Percentiles rank a stretch among this genome's conserved stretches.
Evolutionary conservation across 2,888 invertebrate genomes (phyloP).

Genomic region (Ceriagrion tenellum): DNA sequence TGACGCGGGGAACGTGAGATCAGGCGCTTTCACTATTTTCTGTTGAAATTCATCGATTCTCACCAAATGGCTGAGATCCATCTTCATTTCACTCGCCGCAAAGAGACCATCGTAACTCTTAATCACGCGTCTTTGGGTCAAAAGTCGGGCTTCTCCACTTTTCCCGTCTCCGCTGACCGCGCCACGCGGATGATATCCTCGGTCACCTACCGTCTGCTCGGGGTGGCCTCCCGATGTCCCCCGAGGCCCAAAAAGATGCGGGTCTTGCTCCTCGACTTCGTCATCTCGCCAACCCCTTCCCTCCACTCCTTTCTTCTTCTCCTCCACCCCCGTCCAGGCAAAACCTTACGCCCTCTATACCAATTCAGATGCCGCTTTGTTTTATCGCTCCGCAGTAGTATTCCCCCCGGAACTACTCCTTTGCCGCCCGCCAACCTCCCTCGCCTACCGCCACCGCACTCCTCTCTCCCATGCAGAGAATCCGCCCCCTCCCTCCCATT

Average conservation of each 20-base stretch:
- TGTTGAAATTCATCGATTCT: too few species aligned
- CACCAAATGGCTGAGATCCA: too few species aligned
- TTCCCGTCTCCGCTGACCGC: background rate
- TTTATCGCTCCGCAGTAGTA: conserved; percentile 29
- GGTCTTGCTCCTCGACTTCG: too few species aligned
- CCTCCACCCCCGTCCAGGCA: background rate
- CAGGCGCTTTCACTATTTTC: too few species aligned
- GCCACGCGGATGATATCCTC: background rate
- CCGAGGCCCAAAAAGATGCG: too few species aligned
- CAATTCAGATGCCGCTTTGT: conserved; percentile 21
- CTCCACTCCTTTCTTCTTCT: background rate
- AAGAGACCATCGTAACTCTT: too few species aligned
- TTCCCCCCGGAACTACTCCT: background rate
- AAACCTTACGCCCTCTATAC: conserved; percentile 18
- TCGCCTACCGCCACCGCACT: background rate
- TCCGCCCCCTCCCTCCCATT: background rate
- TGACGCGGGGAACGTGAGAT: too few species aligned
- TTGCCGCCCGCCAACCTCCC: background rate
- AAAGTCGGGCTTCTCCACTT: background rate
- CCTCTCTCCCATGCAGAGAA: conserved; percentile 22
- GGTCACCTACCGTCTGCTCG: background rate
- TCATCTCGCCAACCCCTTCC: background rate
- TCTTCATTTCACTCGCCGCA: too few species aligned
- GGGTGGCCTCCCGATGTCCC: too few species aligned
- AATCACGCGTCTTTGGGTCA: too few species aligned